phyloP scores from a whole-genome alignment of 2,888 invertebrate genomes.

The Pristionchus fissidentatus region DNA sequence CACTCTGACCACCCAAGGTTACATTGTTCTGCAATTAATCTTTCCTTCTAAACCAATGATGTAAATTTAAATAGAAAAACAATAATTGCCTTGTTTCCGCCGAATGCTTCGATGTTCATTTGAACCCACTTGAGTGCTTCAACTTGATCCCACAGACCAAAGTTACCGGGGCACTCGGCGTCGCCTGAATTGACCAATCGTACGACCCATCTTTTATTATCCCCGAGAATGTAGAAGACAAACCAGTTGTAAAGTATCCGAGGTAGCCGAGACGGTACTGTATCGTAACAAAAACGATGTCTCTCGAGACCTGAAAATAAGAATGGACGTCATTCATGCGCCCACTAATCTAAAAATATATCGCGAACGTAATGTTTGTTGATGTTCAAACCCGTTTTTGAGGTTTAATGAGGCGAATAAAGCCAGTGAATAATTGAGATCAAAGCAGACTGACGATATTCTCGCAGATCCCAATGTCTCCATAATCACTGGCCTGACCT shows the following conservation, averaged over 20 bases:
- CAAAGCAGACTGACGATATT: conserved; percentile 51
- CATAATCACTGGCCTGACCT: conserved; percentile 59
- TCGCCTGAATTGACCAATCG: conserved; percentile 48
- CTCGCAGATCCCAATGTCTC: conserved; percentile 60
- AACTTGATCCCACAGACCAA: conserved; percentile 61
- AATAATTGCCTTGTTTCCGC: conserved; percentile 20
- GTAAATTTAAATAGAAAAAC: neutral
- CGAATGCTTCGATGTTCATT: conserved; percentile 20
- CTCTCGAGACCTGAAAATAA: conserved; percentile 51
- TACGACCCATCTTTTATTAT: too few relatives aligned
- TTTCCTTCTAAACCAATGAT: neutral
- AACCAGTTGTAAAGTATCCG: conserved; percentile 61
- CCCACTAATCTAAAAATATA: too few relatives aligned
- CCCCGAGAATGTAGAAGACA: too few relatives aligned
- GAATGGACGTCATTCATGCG: neutral
- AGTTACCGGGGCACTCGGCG: conserved; percentile 58
- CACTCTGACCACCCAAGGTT: conserved; percentile 9
- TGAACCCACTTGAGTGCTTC: conserved; percentile 60
- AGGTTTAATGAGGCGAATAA: neutral
- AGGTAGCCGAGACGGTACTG: conserved; percentile 65
- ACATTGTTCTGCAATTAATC: conserved; percentile 3
- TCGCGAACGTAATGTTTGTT: too few relatives aligned
- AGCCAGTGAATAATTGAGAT: neutral
- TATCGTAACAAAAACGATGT: conserved; percentile 61
- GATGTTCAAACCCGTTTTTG: too few relatives aligned